Conservation (phyloP, 2,797 vertebrate species). For the Gouania willdenowi region DNA sequence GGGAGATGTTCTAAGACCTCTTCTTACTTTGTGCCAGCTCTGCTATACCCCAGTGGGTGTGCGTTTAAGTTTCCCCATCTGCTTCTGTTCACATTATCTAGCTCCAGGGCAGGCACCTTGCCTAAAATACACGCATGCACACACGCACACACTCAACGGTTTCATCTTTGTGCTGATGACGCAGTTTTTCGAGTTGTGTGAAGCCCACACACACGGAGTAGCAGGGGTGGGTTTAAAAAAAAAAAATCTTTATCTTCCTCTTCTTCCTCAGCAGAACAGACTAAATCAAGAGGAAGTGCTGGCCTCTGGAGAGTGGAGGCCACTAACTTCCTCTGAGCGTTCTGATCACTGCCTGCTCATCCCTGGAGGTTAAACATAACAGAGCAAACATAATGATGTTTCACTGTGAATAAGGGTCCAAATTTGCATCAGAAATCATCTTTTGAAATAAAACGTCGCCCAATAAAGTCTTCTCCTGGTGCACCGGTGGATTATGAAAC, state of each 20-base stretch:
- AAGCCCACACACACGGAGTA: conserved; percentile 70
- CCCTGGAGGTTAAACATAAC: conserved; percentile 59
- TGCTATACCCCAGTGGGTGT: conserved; percentile 76
- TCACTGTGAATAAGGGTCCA: conserved; percentile 46
- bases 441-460: too few species aligned
- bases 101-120: conserved; percentile 75
- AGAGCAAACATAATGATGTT: conserved; percentile 53
- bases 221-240: conserved; percentile 60
- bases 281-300: conserved; percentile 64
- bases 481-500: too few species aligned
- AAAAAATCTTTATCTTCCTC: conserved; percentile 65
- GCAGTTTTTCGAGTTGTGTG: conserved; percentile 72
- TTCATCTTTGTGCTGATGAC: conserved; percentile 76
- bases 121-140: conserved; percentile 68
- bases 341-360: conserved; percentile 62
- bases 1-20: conserved; percentile 75
- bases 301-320: conserved; percentile 69
- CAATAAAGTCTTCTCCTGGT: too few species aligned
- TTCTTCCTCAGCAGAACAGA: conserved; percentile 61
- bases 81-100: conserved; percentile 76
- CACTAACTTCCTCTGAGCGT: conserved; percentile 72
- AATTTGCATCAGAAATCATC: conserved; percentile 55
- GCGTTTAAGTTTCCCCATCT: conserved; percentile 76
- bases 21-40: conserved; percentile 74
- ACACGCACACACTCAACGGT: conserved; percentile 29